Evolutionary conservation across 2,113 vertebrate species (phyloP).

Genomic region (Prolemur simus): DNA sequence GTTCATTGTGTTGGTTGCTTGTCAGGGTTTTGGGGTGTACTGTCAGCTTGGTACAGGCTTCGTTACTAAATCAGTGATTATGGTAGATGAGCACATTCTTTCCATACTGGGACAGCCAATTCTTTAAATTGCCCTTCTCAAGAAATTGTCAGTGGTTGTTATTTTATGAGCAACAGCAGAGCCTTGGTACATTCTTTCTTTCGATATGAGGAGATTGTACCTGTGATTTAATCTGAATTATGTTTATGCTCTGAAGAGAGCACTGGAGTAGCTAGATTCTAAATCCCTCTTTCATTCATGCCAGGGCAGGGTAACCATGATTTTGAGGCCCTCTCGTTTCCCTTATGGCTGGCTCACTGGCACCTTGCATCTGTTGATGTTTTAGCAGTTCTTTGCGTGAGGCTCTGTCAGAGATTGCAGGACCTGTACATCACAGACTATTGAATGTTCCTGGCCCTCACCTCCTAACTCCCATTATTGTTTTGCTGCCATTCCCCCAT

Average conservation of each 20-base stretch:
- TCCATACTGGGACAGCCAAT: not conserved
- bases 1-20: not conserved
- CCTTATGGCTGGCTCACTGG: not conserved
- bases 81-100: not conserved
- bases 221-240: not conserved
- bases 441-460: not conserved
- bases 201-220: not conserved
- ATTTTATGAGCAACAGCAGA: not conserved
- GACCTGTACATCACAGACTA: not conserved
- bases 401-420: not conserved
- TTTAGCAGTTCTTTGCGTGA: not conserved
- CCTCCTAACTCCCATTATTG: not conserved
- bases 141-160: not conserved
- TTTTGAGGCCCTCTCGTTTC: not conserved
- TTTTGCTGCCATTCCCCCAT: not conserved
- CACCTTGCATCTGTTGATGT: not conserved
- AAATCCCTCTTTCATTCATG: not conserved
- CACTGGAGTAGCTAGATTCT: not conserved
- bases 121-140: constrained; percentile 5
- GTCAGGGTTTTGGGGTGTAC: not conserved
- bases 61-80: not conserved
- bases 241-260: not conserved
- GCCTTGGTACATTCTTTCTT: not conserved
- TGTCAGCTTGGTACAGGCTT: not conserved
- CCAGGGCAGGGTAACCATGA: not conserved